Base-by-base conservation (phyloP, 2,888 invertebrate genomes). In the Gari tellinella region DNA sequence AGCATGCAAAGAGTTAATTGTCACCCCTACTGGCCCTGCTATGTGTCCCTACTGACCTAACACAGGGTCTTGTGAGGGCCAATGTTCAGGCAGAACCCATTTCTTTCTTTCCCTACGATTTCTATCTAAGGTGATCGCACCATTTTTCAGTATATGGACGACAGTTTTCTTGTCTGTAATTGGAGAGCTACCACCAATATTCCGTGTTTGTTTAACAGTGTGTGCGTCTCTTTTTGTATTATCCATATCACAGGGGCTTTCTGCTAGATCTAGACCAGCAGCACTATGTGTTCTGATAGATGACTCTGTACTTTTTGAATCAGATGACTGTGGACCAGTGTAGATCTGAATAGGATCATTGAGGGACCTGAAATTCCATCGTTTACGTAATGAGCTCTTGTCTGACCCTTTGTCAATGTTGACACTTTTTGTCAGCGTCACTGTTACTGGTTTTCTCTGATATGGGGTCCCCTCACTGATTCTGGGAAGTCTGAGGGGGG, bases 51-150 rank as follows among this genome's bases (percentile, higher is more conserved):
- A 66, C 72, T 58, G 40, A 72, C 72, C 72, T 52, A 31, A 23
- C 8, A 43, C 52, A 19, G 12, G 5, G 10, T 72, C 49, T 23
- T 74, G 70, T 37, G 23, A 46, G 26, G 72, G 66, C 72, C 75
- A 79, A 55, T 55, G 45, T 41, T 72, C 66, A 15, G 75, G 75
- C 15, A 72, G 37, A 14, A 67, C 53, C 79, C 79, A 79, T 58
- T 69, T 75, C 38, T 72, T 75, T 21, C 79, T 57, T 41, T 52
- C 53, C 2, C 49, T 51, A 21, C 17, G 15, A 37, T 52, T 58
- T 2, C 49, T 46, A 21, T 17, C 23, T n/a, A 14, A 41, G 40
- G 19, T 45, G 15, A 26, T 1, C 25, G 57, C 45, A 57, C 57
- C 57, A 57, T 3, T 21, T 41, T 15, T 41, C 10, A 31, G 10